Evolutionary conservation across 2,797 vertebrate genomes (phyloP).

Genomic region (Sciurus vulgaris): DNA sequence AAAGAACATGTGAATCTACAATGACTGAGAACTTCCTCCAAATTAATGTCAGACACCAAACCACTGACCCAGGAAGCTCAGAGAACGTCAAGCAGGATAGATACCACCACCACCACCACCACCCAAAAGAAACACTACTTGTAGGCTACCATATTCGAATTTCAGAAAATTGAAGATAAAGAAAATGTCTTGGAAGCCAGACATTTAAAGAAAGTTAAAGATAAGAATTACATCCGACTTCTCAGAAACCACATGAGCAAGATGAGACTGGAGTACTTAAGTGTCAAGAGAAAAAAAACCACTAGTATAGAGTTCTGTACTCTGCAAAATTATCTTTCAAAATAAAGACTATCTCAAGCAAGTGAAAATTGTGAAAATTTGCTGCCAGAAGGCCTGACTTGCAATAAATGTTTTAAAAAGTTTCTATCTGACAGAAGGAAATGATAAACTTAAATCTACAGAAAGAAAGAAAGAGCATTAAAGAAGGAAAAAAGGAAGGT

Average conservation of each 20-base stretch:
- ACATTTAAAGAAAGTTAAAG: not conserved
- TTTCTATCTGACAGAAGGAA: not conserved
- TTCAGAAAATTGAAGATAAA: not conserved
- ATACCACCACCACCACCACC: not conserved
- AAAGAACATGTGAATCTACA: not conserved
- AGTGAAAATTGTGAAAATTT: not conserved
- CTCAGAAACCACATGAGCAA: not conserved
- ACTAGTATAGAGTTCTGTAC: not conserved
- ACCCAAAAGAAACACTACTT: not conserved
- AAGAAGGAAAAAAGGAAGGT: slow-evolving; percentile 13
- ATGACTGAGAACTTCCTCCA: not conserved
- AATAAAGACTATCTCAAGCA: not conserved
- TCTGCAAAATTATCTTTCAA: not conserved
- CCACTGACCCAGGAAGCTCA: not conserved
- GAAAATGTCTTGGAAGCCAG: not conserved
- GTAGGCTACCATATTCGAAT: not conserved
- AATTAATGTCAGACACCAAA: not conserved
- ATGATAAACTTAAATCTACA: not conserved
- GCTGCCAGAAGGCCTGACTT: not conserved
- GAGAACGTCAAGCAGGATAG: not conserved
- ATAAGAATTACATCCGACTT: not conserved
- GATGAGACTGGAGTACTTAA: not conserved
- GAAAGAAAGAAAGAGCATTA: not conserved
- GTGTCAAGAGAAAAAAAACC: not conserved
- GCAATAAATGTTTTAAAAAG: not conserved